Evolutionary conservation across 2,113 vertebrate genomes (phyloP).

Genomic region (Brachirus orientalis): DNA sequence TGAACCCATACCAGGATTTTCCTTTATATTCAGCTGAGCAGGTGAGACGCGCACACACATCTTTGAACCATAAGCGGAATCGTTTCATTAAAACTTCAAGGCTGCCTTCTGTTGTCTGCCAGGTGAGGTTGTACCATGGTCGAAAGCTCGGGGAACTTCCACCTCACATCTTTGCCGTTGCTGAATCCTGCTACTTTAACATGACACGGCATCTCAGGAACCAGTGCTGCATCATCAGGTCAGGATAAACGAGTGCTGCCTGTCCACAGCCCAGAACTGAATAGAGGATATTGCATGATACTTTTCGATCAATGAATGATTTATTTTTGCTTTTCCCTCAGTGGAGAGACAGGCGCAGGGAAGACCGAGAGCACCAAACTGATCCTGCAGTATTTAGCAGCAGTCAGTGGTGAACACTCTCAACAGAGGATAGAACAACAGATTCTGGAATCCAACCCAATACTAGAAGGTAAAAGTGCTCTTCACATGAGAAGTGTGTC

Average conservation of each 20-base stretch:
- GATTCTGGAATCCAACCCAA: constrained; percentile 93
- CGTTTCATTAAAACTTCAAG: not conserved
- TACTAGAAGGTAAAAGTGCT: constrained; percentile 87
- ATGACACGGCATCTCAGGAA: constrained; percentile 85
- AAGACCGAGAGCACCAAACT: constrained; percentile 96
- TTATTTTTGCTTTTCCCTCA: constrained; percentile 53
- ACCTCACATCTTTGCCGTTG: constrained; percentile 92
- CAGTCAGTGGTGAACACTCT: constrained; percentile 89
- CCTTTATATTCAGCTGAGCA: constrained; percentile 88
- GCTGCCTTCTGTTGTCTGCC: not conserved
- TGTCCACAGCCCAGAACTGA: too few relatives aligned
- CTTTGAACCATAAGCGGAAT: not conserved
- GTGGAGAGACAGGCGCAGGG: constrained; percentile 95
- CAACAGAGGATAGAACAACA: constrained; percentile 89
- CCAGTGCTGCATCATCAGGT: constrained; percentile 97
- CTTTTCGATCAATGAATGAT: not conserved
- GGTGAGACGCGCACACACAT: constrained; percentile 68
- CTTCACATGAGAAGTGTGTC: not conserved
- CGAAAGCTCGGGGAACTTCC: constrained; percentile 88
- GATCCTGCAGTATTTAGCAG: constrained; percentile 92
- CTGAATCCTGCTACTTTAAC: constrained; percentile 90
- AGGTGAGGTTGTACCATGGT: constrained; percentile 83
- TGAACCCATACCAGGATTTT: constrained; percentile 91
- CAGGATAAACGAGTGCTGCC: not conserved
- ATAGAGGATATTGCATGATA: not conserved